These are phyloP conservation scores for Melangyna quadrimaculata DNA, from an alignment of 2,888 invertebrate genomes.

Conservation along the genomic window DNA sequence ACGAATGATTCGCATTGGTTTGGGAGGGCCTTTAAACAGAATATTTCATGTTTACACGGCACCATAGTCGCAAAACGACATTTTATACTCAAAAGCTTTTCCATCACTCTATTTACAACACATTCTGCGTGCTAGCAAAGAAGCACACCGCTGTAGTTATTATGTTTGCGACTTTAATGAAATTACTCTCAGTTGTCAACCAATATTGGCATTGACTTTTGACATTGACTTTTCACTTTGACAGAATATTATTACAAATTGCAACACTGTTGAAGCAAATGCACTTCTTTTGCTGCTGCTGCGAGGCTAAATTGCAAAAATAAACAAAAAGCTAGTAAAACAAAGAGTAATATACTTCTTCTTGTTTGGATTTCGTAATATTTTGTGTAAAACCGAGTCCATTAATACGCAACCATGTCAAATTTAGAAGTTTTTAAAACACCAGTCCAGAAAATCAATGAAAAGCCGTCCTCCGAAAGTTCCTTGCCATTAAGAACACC, in stretches of 20 bases:
- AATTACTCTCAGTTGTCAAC: neutral
- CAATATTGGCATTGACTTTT: constrained; percentile 18
- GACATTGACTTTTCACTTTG: constrained; percentile 16
- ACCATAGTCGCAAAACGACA: no score
- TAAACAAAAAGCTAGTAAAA: neutral
- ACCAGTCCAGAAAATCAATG: neutral
- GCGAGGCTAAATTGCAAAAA: constrained; percentile 8
- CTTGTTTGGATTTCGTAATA: neutral
- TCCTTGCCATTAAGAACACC: constrained; percentile 87
- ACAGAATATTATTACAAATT: neutral
- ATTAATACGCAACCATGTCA: neutral
- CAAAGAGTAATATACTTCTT: neutral
- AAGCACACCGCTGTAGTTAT: neutral
- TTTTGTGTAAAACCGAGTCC: constrained; percentile 8
- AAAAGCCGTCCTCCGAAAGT: constrained; percentile 78
- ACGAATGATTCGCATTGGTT: no score
- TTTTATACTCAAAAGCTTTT: no score
- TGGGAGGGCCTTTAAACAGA: no score
- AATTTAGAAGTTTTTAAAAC: neutral
- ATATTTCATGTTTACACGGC: no score
- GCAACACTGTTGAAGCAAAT: neutral
- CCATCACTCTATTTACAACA: no score
- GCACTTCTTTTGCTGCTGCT: constrained; percentile 16
- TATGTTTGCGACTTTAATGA: neutral
- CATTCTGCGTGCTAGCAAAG: no score